Evolutionary conservation across 2,888 invertebrate species (phyloP).

Genomic region (Netelia inedita): DNA sequence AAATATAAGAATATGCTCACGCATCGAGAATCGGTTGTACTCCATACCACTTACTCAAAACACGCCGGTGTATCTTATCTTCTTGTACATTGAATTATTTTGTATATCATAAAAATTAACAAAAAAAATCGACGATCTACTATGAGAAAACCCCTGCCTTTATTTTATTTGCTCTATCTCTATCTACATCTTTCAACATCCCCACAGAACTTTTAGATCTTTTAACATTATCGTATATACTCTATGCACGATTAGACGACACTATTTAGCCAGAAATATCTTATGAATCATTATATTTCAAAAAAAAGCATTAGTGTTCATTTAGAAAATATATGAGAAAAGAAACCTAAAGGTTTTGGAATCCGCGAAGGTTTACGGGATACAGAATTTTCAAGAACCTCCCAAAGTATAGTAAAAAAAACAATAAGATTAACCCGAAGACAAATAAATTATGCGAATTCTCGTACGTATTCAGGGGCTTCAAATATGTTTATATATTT

Average conservation of each 20-base stretch:
- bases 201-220: conserved; percentile 33
- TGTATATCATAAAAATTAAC: conserved; percentile 13
- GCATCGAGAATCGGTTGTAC: conserved; percentile 32
- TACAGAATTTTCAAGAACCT: background rate
- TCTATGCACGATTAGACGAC: conserved; percentile 65
- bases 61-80: conserved; percentile 24
- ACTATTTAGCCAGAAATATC: conserved; percentile 48
- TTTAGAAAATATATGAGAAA: conserved; percentile 39
- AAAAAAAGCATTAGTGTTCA: conserved; percentile 42
- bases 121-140: background rate
- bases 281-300: conserved; percentile 28
- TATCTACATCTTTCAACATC: conserved; percentile 24
- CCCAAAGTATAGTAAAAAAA: background rate
- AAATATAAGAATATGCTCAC: background rate
- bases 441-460: background rate
- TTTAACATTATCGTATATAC: conserved; percentile 36
- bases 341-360: conserved; percentile 1
- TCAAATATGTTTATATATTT: background rate
- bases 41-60: background rate
- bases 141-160: conserved; percentile 26
- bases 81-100: conserved; percentile 1
- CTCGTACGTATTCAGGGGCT: background rate
- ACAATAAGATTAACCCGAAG: too few relatives aligned
- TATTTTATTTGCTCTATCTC: conserved; percentile 40
- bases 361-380: conserved; percentile 14